Conservation (phyloP, 2,888 invertebrate genomes). For the Halictus quadricinctus region DNA sequence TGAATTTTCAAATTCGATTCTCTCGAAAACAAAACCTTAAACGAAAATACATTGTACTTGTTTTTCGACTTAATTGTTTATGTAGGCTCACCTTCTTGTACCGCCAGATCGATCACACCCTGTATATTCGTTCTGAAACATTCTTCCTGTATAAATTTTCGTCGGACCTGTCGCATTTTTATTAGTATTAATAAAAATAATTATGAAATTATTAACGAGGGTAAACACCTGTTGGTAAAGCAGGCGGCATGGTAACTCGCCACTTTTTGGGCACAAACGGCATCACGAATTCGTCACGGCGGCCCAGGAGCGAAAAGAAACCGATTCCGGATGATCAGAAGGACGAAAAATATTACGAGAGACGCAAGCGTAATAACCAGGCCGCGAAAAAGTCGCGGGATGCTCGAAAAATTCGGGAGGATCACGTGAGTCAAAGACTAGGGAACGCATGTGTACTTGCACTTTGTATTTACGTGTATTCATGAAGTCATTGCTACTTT, state of each 20-base stretch:
- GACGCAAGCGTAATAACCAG: slow-evolving; percentile 93
- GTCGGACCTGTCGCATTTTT: background rate
- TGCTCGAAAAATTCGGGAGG: slow-evolving; percentile 93
- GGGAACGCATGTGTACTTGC: background rate
- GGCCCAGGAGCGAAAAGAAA: slow-evolving; percentile 91
- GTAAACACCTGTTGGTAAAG: slow-evolving; percentile 20
- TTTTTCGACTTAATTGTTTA: no score
- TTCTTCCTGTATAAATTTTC: background rate
- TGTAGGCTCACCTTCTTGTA: background rate
- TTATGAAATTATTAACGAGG: background rate
- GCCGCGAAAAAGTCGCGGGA: slow-evolving; percentile 97
- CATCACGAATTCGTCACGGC: slow-evolving; percentile 75
- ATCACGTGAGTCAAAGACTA: slow-evolving; percentile 85
- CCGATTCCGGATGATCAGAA: slow-evolving; percentile 94
- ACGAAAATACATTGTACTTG: no score
- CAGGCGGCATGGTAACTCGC: slow-evolving; percentile 58
- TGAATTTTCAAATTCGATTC: no score
- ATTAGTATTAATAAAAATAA: background rate
- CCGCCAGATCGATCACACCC: background rate
- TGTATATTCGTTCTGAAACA: background rate
- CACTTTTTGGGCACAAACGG: slow-evolving; percentile 64
- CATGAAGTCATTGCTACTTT: background rate
- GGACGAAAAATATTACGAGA: slow-evolving; percentile 94
- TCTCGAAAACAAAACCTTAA: no score
- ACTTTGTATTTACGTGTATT: background rate